Evolutionary conservation across 2,113 vertebrate genomes (phyloP), one percentile per base, ranked within the genome.

Genomic region (Corythornis madagascariensis): DNA sequence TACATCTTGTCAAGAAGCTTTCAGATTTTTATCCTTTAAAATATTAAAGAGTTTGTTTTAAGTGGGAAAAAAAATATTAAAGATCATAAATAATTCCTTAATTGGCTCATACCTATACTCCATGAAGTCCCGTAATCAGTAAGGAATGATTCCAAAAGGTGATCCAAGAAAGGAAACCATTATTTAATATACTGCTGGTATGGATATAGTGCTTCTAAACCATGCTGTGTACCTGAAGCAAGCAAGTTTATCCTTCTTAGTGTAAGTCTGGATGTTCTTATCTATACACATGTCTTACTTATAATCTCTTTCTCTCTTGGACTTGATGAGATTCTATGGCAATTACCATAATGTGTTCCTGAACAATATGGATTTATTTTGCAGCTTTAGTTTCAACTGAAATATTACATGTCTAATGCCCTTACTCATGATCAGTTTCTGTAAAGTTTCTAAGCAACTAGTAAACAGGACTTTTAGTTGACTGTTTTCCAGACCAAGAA

Each of bases 211-310:
- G 26, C 78, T 52, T 69, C 64, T 83, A 79, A 92, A 65, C 28
- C 50, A 52, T 13, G n/a, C 40, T 25, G 17, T n/a, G 10, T 72
- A 83, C 61, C 35, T 65, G 69, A 60, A 90, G 69, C 1, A 3
- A 76, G 28, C 19, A 40, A 53, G 52, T 84, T 90, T 67, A 84
- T 92, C 90, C 70, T 74, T 90, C 70, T 90, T 64, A 81, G 42
- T n/a, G 1, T 78, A 92, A 88, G 70, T 84, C 86, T 74, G 86
- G 69, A 71, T 78, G 65, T 86, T 84, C 88, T 90, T 75, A 71
- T 33, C 66, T 60, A 18, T 56, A 38, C 1, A 3, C 6, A 13
- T 1, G 48, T 52, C 71, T 85, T 93, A 55, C 52, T 77, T 64
- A 59, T 70, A 64, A 75, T 64, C 72, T 74, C 8, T 86, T 81